Conservation (phyloP, 1,140 invertebrate species). For the Platyscapa corneri region DNA sequence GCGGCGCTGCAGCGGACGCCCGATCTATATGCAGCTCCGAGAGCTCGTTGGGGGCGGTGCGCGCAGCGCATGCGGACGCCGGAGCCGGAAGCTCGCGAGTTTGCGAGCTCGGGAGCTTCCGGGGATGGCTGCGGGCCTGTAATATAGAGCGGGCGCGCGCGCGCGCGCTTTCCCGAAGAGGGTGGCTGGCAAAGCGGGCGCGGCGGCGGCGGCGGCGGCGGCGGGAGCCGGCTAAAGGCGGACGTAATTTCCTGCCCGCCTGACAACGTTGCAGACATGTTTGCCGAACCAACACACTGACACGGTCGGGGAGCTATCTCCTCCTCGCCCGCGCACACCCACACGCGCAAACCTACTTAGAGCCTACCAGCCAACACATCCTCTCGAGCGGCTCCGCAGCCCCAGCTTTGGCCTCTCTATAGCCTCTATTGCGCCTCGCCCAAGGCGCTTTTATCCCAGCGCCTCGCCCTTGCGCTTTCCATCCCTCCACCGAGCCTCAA, state of each 20-base stretch:
- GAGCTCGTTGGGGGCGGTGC: background rate
- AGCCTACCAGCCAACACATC: constrained; percentile 25
- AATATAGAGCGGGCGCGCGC: constrained; percentile 40
- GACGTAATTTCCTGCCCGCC: constrained; percentile 75
- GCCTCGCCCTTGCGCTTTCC: constrained; percentile 7
- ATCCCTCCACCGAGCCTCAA: background rate
- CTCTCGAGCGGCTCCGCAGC: background rate
- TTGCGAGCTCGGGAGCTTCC: constrained; percentile 32
- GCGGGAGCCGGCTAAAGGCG: constrained; percentile 69
- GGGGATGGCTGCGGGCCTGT: constrained; percentile 43
- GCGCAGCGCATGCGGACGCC: constrained; percentile 54
- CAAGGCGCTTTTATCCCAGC: constrained; percentile 39
- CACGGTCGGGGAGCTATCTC: background rate
- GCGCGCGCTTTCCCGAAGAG: background rate
- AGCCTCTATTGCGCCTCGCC: constrained; percentile 23
- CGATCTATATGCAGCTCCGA: constrained; percentile 35
- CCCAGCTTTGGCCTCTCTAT: background rate
- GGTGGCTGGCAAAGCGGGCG: constrained; percentile 11
- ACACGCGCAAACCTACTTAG: constrained; percentile 41
- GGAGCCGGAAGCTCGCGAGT: constrained; percentile 42
- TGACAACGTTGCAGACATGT: constrained; percentile 65
- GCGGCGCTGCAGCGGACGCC: background rate
- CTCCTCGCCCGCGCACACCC: background rate
- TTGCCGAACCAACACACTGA: constrained; percentile 47
- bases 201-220: constrained; percentile 36